phyloP scores from a whole-genome alignment of 2,888 invertebrate species.

The Glaucopsyche alexis region DNA sequence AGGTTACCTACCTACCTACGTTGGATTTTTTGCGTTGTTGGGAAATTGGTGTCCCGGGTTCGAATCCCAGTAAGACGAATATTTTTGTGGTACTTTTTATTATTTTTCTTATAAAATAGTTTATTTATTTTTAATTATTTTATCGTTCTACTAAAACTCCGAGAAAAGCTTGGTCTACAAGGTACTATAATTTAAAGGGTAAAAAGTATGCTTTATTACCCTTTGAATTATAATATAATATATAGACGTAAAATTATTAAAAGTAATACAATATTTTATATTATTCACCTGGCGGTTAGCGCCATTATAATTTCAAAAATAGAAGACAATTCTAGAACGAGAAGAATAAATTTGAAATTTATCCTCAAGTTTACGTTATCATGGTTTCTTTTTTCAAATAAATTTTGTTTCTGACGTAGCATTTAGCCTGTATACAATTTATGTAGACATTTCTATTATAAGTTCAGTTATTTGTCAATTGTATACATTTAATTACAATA shows the following conservation, averaged over 20 bases:
- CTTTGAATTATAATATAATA: no score
- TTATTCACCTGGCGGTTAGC: neutral
- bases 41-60: no score
- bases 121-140: no score
- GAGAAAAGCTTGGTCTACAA: no score
- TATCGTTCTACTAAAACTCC: no score
- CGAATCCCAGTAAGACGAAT: no score
- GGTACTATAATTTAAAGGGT: no score
- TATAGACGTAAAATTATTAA: neutral
- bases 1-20: no score
- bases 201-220: no score
- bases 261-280: constrained; percentile 17
- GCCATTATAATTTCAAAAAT: constrained; percentile 18
- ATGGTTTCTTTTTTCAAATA: constrained; percentile 6
- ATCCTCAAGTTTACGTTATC: neutral
- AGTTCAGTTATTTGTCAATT: constrained; percentile 17
- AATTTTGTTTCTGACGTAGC: constrained; percentile 4
- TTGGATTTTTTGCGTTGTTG: no score
- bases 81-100: no score
- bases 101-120: no score
- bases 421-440: constrained; percentile 17
- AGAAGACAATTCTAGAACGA: neutral
- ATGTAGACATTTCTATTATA: constrained; percentile 12
- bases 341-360: constrained; percentile 17
- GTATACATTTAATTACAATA: constrained; percentile 12